Evolutionary conservation across 2,888 invertebrate genomes (phyloP), one percentile per base, ranked within the genome.

Genomic region (Orthosia gothica): DNA sequence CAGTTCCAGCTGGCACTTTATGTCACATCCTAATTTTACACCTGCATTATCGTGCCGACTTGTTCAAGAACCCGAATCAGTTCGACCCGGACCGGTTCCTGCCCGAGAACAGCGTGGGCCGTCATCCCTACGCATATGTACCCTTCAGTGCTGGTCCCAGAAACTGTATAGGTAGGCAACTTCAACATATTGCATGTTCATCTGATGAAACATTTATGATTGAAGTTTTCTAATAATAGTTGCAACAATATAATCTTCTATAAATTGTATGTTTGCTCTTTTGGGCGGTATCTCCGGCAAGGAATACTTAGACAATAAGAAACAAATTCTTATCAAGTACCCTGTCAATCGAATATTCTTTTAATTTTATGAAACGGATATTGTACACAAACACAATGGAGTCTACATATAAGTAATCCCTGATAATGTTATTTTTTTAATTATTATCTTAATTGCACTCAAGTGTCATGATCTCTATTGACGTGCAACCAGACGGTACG

Each of bases 61-160:
- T 97, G 65, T 98, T 97, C 94, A 96, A 97, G 0, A 96, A 98
- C 83, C 98, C 98, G 0, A 92, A 97, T 64, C 95, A 93, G 77
- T 98, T 98, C 89, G 97, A 98, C 90, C 98, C 98, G 0, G 98
- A 98, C 62, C 94, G 98, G 80, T 98, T 98, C 92, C 90, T 97
- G 40, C 97, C 97, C 0, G 97, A 74, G 88, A 97, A 97, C 86
- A 90, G 93, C 12, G 76, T 89, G 2, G 92, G 93, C 40, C 94
- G 97, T 18, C 97, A 98, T 93, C 97, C 97, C 0, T 98, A 97
- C 84, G 95, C 97, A 0, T 98, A 97, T 87, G 95, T 98, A 72
- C 98, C 98, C 0, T 98, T 98, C 79, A 98, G 98, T 87, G 98
- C 97, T 1, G 98, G 98, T 0, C 97, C 97, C 0, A 95, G 98